Conservation (phyloP, 2,113 vertebrate species). For the Aegotheles bennettii region DNA sequence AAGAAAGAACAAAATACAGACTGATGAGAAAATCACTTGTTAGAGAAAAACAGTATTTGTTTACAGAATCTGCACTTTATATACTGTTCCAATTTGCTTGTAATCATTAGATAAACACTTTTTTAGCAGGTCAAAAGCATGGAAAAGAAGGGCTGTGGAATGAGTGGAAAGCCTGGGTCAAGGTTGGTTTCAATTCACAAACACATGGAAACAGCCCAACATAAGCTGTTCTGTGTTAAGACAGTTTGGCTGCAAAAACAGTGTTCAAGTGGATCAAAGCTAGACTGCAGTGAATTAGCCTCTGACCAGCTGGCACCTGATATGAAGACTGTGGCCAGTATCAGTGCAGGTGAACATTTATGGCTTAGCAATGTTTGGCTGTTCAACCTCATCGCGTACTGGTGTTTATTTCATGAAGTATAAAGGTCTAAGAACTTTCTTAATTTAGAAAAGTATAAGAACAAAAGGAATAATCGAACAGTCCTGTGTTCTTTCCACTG, state of each 20-base stretch:
- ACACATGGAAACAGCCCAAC: neutral
- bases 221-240: neutral
- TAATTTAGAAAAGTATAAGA: neutral
- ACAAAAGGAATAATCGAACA: neutral
- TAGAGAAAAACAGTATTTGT: neutral
- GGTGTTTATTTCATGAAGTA: neutral
- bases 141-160: neutral
- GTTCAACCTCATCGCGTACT: neutral
- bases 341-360: neutral
- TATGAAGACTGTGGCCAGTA: accelerated
- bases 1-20: neutral
- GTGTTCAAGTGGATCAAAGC: neutral
- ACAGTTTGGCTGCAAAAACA: neutral
- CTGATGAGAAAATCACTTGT: neutral
- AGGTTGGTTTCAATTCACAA: neutral
- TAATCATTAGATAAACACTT: neutral
- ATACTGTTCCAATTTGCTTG: neutral
- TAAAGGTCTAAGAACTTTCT: neutral
- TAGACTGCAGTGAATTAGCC: neutral
- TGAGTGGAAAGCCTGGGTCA: neutral
- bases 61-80: neutral
- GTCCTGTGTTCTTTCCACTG: neutral
- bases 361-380: neutral
- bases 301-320: neutral
- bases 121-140: neutral